Base-by-base conservation (phyloP, 1,140 invertebrate genomes). In the Hesperophylax magnus region DNA sequence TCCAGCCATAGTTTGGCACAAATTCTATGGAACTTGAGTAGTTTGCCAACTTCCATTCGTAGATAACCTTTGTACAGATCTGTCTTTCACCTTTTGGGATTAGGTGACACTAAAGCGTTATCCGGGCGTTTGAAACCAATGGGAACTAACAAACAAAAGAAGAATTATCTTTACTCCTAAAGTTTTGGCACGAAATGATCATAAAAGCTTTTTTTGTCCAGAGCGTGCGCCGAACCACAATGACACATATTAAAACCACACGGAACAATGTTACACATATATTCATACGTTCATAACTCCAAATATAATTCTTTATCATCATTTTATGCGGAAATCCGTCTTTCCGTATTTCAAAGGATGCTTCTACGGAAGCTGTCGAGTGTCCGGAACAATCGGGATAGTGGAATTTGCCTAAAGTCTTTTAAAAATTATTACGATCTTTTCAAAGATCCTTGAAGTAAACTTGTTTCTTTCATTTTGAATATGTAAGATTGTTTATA, bases 161-260 rank as follows among this genome's bases (percentile, higher is more conserved):
- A 39, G 71, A 83, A 76, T 67, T 79, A 83, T 81, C 79, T 81
- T 81, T 79, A 71, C 76, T 72, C 78, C 67, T 79, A 75, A 60
- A 54, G n/a, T 18, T 22, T 17, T 24, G 74, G 56, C 81, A 80
- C 78, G 81, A 18, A 76, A 17, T 63, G 17, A 65, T 78, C 24
- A 27, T 27, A 75, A 82, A 65, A 22, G 52, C 34, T 53, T 74
- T 77, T 77, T 69, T 58, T 58, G 14, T 31, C 11, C 27, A 15
- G 74, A 58, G 78, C 77, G 77, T 79, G 82, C 72, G 79, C 79
- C 65, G 58, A 75, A 52, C 20, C 52, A 81, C 81, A 83, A 83
- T 83, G 56, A 77, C 79, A 81, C 81, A 79, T 83, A 81, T 83
- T 79, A 81, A 83, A 83, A 78, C 71, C 76, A 34, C 79, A 39